Conservation (phyloP, 2,888 invertebrate genomes). For the Listrodromus nycthemerus region DNA sequence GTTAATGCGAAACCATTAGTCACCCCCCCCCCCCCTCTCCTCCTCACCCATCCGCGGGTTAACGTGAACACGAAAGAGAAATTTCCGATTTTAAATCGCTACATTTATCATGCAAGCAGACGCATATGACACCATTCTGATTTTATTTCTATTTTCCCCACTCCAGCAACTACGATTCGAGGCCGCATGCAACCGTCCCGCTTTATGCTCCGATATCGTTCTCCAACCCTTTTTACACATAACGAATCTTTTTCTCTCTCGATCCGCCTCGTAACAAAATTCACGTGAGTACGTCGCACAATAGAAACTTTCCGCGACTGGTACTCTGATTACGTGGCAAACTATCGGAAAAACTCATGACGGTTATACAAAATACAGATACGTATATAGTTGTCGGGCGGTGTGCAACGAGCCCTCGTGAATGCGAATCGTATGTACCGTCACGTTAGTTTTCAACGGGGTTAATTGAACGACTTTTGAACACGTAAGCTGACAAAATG, state of each 20-base stretch:
- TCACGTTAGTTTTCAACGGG: background rate
- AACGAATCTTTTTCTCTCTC: constrained; percentile 10
- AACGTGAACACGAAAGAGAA: constrained; percentile 84
- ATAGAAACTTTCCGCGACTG: constrained; percentile 45
- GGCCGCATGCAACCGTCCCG: constrained; percentile 21
- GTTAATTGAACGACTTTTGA: constrained; percentile 8
- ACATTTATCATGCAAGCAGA: constrained; percentile 85
- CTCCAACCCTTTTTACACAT: constrained; percentile 73
- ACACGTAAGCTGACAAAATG: background rate
- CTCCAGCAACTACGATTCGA: constrained; percentile 65
- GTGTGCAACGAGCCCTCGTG: constrained; percentile 15
- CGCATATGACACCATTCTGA: constrained; percentile 84
- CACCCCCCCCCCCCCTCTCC: constrained; percentile 78
- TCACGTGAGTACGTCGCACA: constrained; percentile 30
- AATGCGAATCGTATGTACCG: constrained; percentile 4
- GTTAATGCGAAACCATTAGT: constrained; percentile 84
- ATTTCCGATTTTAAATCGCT: constrained; percentile 85
- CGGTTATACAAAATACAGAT: background rate
- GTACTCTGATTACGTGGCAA: constrained; percentile 44
- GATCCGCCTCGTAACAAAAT: constrained; percentile 26
- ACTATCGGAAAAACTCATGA: constrained; percentile 46
- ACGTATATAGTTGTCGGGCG: background rate
- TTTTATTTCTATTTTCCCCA: constrained; percentile 79
- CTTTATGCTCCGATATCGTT: constrained; percentile 58
- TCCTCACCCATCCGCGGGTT: constrained; percentile 63